phyloP scores from a whole-genome alignment of 2,113 vertebrate genomes.

The Uropsilus gracilis region DNA sequence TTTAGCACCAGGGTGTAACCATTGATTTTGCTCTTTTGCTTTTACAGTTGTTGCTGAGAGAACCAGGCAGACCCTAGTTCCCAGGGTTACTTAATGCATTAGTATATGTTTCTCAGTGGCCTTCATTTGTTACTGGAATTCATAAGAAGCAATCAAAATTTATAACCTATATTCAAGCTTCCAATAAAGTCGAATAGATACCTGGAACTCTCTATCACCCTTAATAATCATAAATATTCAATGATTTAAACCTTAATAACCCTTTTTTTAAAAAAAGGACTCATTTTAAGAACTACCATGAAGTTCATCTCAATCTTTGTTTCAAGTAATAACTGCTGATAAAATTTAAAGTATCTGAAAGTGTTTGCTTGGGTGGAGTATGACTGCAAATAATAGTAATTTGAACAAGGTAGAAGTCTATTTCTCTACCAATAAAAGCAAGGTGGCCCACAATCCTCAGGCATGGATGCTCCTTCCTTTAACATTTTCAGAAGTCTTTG shows the following conservation, averaged over 20 bases:
- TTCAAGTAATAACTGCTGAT: neutral
- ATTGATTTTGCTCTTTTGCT: conserved; percentile 33
- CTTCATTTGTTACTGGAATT: conserved; percentile 28
- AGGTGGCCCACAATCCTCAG: neutral
- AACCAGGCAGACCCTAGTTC: neutral
- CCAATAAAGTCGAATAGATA: neutral
- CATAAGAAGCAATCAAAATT: conserved; percentile 10
- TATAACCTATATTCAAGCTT: neutral
- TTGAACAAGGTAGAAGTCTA: neutral
- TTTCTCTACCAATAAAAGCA: neutral
- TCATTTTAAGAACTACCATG: conserved; percentile 29
- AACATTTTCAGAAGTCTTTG: neutral
- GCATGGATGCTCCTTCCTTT: neutral
- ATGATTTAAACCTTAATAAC: conserved; percentile 24
- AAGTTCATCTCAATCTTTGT: neutral
- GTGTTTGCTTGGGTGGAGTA: neutral
- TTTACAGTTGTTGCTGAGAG: conserved; percentile 31
- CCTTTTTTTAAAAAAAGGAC: neutral
- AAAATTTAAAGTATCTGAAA: neutral
- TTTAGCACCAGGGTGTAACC: neutral
- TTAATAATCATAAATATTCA: conserved; percentile 7
- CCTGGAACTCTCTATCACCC: neutral
- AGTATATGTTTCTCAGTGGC: neutral
- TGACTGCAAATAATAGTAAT: neutral
- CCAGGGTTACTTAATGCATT: neutral